Evolutionary conservation across 2,797 vertebrate species (phyloP).

Genomic region (Gila robusta): DNA sequence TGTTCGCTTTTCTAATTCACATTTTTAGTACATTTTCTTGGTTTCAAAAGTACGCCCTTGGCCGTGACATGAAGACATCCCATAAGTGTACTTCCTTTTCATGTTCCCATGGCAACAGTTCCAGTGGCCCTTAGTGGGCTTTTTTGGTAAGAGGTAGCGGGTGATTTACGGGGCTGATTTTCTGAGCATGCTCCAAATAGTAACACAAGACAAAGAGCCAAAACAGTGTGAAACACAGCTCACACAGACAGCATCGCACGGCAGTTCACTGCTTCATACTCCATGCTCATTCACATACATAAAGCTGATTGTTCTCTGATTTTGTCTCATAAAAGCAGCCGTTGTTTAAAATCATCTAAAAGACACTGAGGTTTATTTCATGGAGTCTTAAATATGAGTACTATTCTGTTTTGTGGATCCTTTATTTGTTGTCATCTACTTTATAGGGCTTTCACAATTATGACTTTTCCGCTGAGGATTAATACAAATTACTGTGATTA

Average conservation of each 20-base stretch:
- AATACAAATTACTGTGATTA: neutral
- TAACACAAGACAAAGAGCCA: conserved; percentile 27
- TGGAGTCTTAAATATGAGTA: neutral
- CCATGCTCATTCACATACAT: conserved; percentile 8
- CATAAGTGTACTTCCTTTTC: conserved; percentile 33
- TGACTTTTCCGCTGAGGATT: neutral
- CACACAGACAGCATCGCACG: neutral
- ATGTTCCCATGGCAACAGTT: conserved; percentile 58
- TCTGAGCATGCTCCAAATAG: conserved; percentile 28
- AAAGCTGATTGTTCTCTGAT: conserved; percentile 23
- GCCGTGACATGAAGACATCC: conserved; percentile 50
- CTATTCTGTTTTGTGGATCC: neutral
- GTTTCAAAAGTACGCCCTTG: conserved; percentile 4
- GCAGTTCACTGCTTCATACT: conserved; percentile 1
- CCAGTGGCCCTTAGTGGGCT: conserved; percentile 17
- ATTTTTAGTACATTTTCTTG: neutral
- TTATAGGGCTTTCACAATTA: neutral
- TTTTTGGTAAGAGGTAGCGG: conserved; percentile 3
- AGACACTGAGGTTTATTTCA: conserved; percentile 8
- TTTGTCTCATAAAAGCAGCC: conserved; percentile 12
- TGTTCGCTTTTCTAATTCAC: conserved; percentile 14
- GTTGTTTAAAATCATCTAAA: neutral
- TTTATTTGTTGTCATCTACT: neutral
- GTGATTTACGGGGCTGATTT: conserved; percentile 46
- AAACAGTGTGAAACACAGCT: neutral